Base-by-base conservation (phyloP, 2,113 vertebrate species). In the Ptilonorhynchus violaceus region DNA sequence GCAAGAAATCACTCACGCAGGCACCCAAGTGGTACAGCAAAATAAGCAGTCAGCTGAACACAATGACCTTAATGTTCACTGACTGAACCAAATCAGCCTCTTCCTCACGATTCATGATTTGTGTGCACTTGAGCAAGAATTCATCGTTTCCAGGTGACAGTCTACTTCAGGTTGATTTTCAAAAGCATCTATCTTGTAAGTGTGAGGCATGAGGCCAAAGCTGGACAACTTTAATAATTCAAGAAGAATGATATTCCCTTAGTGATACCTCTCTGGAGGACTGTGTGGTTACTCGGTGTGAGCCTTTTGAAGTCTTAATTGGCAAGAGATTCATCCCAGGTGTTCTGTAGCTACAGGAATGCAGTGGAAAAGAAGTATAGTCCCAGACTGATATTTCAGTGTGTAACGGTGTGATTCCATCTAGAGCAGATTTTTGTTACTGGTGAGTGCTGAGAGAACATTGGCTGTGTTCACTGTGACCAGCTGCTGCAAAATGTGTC, bases 1-100 rank as follows among this genome's bases (percentile, higher is more conserved):
- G 55, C 18, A 20, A 77, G 68, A 67, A 93, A 52, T 88, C 55
- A 22, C 24, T 30, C 60, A 84, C 0, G 0, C 31, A 49, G 56
- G 47, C 68, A 77, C 44, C 50, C 64, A 59, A 90, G 64, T 84
- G 76, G 64, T 56, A 33, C 64, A 81, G 75, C 63, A 90, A 63
- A 96, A 70, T 42, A 69, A 93, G 78, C 90, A 93, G 82, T 90
- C 93, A 96, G 79, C 92, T 91, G 90, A 84, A 92, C 62, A 86
- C 4, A 0, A 5, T 92, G 92, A 92, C 88, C 95, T 92, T 86
- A 94, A 92, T 92, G 68, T 81, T 90, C 92, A 87, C 75, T 74
- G 92, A 60, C 90, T 77, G 82, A 93, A 86, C 70, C 68, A 88
- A 90, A 92, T 94, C 90, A 81, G 72, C 35, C 35, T 94, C 82